Evolutionary conservation across 1,140 invertebrate species (phyloP), one percentile per base, ranked within the genome.

Genomic region (Geopemphigus sp.): DNA sequence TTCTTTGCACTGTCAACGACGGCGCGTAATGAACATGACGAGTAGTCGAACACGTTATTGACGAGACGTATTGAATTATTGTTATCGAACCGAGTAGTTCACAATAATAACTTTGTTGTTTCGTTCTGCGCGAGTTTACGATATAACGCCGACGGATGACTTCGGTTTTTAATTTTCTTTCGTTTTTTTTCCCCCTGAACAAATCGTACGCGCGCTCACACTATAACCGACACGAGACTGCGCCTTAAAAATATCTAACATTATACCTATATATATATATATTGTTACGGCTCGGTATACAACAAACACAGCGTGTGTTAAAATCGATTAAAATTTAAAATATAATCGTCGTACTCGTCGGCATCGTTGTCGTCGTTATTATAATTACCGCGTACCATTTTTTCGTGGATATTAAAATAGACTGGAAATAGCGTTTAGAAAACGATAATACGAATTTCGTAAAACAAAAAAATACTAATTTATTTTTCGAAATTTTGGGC

Each of bases 21-120:
- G 72, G 54, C 53, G 54, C 72, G 72, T 74, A 74, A 74, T 74
- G 72, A 74, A 74, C 72, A 57, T 59, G 72, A 74, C 72, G 72
- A 74, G 72, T 74, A 56, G 72, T 74, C 29, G 64, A 68, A 68
- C 64, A 68, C 64, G 64, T 68, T 68, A 68, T 66, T 66, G 63
- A 66, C 32, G 63, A 66, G 39, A 68, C 64, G 24, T 45, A 15
- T 68, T 68, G 64, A 68, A 68, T 68, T 68, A 68, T 68, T 68
- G 24, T 22, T n/a, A 61, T 29, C 61, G 64, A 47, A 68, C 64
- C 14, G n/a, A 45, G 19, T 63, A 19, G 26, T n/a, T 32, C 22
- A 63, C 26, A 63, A 63, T 63, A 63, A 32, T 39, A 64, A 68
- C 39, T 47, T 17, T n/a, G 64, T 68, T 45, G 22, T 68, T 68